Percentiles rank a stretch among this genome's conserved stretches.
phyloP scores from a whole-genome alignment of 1,140 invertebrate species.

The Eurosta solidaginis region DNA sequence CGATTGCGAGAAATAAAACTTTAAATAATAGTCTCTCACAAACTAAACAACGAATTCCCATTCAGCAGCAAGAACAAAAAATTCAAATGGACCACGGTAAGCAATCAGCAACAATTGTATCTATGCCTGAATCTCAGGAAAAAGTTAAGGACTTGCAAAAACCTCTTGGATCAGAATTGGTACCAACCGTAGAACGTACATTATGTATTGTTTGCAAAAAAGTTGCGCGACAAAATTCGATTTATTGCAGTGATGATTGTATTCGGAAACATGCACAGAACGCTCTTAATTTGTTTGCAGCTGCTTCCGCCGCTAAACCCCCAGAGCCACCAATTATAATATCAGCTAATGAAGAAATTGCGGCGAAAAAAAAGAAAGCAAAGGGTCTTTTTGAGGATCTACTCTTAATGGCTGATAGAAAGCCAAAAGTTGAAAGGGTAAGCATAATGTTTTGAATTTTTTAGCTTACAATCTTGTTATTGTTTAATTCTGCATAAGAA shows the following conservation, averaged over 20 bases:
- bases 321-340: not conserved
- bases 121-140: not conserved
- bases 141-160: not conserved
- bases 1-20: not conserved
- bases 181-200: conserved; percentile 29
- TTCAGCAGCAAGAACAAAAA: not conserved
- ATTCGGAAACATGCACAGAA: conserved; percentile 83
- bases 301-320: conserved; percentile 38
- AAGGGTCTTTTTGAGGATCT: conserved; percentile 55
- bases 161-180: not conserved
- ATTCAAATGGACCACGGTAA: not conserved
- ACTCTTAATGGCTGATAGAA: conserved; percentile 44
- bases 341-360: conserved; percentile 11
- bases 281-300: conserved; percentile 64
- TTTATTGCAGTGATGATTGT: conserved; percentile 89
- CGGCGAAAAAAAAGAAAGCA: conserved; percentile 49
- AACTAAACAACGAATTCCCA: not conserved
- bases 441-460: conserved; percentile 39
- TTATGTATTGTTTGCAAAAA: conserved; percentile 77
- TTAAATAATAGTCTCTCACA: not conserved
- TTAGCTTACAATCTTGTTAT: not conserved
- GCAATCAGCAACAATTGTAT: not conserved
- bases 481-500: not conserved
- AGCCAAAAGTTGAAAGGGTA: conserved; percentile 63
- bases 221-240: conserved; percentile 68